Conservation (phyloP, 1,140 invertebrate species). For the Proctacanthus coquilletti region DNA sequence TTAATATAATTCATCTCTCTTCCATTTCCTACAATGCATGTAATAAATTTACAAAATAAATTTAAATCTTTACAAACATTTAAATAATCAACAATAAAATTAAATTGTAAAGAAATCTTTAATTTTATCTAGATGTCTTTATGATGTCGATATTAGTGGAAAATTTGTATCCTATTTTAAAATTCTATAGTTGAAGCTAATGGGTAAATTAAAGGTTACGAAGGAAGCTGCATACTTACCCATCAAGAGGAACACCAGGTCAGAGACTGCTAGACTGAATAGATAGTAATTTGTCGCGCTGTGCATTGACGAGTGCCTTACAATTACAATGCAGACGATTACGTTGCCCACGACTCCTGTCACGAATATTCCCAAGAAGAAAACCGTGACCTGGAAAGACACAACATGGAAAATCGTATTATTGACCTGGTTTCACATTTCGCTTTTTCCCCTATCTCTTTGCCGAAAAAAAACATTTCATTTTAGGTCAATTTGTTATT, state of each 20-base stretch:
- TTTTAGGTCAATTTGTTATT: background rate
- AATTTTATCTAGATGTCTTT: no score
- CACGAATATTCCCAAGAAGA: slow-evolving; percentile 67
- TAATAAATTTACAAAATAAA: no score
- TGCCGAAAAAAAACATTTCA: slow-evolving; percentile 4
- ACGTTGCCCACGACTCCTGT: slow-evolving; percentile 78
- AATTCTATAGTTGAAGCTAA: no score
- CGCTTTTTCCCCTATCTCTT: no score
- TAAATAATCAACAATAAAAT: no score
- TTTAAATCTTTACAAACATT: no score
- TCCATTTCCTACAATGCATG: no score
- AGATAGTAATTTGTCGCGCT: slow-evolving; percentile 86
- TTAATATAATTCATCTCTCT: no score
- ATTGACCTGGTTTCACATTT: no score
- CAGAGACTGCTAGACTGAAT: slow-evolving; percentile 69
- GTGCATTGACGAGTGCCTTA: slow-evolving; percentile 65
- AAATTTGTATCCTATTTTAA: background rate
- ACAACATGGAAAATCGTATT: background rate
- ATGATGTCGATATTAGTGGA: background rate
- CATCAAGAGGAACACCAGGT: slow-evolving; percentile 54
- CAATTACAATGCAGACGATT: slow-evolving; percentile 77
- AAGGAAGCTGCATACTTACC: no score
- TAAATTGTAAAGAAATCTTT: no score
- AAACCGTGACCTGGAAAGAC: slow-evolving; percentile 46
- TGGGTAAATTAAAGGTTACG: background rate